Evolutionary conservation across 1,140 invertebrate genomes (phyloP).

Genomic region (Zaprionus davidi): DNA sequence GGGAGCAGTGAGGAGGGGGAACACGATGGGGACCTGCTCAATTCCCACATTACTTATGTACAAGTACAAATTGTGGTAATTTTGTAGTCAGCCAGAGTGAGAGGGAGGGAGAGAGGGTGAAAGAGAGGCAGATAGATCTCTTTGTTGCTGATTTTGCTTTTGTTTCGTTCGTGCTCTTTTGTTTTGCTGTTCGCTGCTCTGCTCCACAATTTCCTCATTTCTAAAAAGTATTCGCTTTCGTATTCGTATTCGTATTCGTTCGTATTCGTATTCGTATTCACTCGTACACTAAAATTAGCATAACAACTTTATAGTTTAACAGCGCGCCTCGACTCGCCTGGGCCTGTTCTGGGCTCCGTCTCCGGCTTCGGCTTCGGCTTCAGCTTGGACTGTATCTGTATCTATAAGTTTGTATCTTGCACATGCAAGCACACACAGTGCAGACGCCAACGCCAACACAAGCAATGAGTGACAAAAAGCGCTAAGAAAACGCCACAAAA

Average conservation of each 20-base stretch:
- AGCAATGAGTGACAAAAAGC: slow-evolving; percentile 45
- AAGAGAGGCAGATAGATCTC: slow-evolving; percentile 55
- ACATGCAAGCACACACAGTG: slow-evolving; percentile 41
- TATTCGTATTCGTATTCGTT: slow-evolving; percentile 7
- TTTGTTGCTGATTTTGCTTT: slow-evolving; percentile 55
- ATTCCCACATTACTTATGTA: slow-evolving; percentile 83
- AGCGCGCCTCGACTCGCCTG: slow-evolving; percentile 36
- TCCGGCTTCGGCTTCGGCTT: background rate
- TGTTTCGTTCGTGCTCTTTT: slow-evolving; percentile 15
- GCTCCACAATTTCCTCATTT: slow-evolving; percentile 80
- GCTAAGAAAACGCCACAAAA: slow-evolving; percentile 30
- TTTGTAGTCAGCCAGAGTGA: slow-evolving; percentile 44
- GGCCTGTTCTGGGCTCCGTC: slow-evolving; percentile 24
- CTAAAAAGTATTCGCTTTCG: slow-evolving; percentile 48
- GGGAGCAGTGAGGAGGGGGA: background rate
- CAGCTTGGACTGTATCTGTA: slow-evolving; percentile 39
- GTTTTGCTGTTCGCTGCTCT: slow-evolving; percentile 21
- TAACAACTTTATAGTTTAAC: slow-evolving; percentile 85
- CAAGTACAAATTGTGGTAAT: slow-evolving; percentile 83
- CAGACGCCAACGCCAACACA: slow-evolving; percentile 37
- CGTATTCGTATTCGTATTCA: slow-evolving; percentile 27
- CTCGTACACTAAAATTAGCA: slow-evolving; percentile 82
- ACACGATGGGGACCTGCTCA: slow-evolving; percentile 29
- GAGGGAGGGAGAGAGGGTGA: background rate
- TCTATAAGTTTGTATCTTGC: slow-evolving; percentile 78